These are phyloP conservation scores for Fopius arisanus DNA, from an alignment of 1,140 invertebrate species.

Conservation along the genomic window DNA sequence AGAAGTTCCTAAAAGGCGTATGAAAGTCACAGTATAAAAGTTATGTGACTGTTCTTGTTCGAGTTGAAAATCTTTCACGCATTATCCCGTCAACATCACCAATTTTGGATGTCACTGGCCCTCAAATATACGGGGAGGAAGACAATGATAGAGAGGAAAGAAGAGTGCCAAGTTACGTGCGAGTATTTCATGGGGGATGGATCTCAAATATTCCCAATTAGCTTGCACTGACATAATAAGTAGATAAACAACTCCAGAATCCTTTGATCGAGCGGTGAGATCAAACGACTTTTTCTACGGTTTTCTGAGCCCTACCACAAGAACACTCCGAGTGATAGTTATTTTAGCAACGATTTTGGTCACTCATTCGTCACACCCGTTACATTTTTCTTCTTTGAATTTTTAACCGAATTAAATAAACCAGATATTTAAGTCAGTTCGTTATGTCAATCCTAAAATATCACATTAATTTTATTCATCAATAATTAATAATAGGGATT, in stretches of 20 bases:
- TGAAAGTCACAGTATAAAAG: slow-evolving; percentile 7
- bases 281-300: not conserved
- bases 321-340: not conserved
- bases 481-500: no score
- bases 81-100: not conserved
- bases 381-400: not conserved
- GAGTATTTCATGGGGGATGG: slow-evolving; percentile 38
- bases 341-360: not conserved
- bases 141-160: not conserved
- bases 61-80: not conserved
- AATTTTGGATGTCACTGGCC: not conserved
- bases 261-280: slow-evolving; percentile 6
- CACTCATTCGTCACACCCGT: slow-evolving; percentile 1
- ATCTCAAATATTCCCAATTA: slow-evolving; percentile 57
- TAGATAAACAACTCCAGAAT: slow-evolving; percentile 52
- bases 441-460: no score
- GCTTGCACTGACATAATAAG: slow-evolving; percentile 54
- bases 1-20: not conserved
- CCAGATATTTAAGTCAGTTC: no score
- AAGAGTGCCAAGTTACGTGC: slow-evolving; percentile 40
- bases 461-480: no score
- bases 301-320: not conserved
- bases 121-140: not conserved
- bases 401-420: not conserved
- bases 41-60: not conserved